These are phyloP conservation scores for Pemphredon lugubris DNA, from an alignment of 2,888 invertebrate genomes.

Conservation along the genomic window DNA sequence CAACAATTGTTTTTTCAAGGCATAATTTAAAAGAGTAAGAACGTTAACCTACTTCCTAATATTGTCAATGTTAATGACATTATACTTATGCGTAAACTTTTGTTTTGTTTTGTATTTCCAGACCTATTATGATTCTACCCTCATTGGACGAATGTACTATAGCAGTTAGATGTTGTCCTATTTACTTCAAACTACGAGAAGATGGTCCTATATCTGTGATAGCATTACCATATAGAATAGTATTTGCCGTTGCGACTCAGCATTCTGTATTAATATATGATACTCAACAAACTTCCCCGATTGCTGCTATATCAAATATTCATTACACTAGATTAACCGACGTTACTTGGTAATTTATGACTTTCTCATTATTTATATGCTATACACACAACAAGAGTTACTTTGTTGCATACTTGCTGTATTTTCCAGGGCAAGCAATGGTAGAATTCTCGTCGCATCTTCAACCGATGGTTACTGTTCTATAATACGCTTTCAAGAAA, in stretches of 20 bases:
- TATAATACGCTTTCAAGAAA: conserved; percentile 88
- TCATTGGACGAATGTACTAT: conserved; percentile 91
- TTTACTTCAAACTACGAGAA: conserved; percentile 85
- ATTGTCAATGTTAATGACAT: too few relatives aligned
- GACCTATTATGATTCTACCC: conserved; percentile 91
- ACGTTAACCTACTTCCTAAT: neutral
- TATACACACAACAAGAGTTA: neutral
- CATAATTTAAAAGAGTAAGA: conserved; percentile 84
- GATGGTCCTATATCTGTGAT: conserved; percentile 83
- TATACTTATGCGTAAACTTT: too few relatives aligned
- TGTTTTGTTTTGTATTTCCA: conserved; percentile 73
- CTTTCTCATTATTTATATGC: conserved; percentile 18
- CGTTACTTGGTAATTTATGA: conserved; percentile 86
- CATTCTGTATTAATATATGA: conserved; percentile 93
- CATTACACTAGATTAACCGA: conserved; percentile 95
- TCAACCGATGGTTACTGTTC: conserved; percentile 96
- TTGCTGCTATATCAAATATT: conserved; percentile 91
- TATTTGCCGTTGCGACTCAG: conserved; percentile 96
- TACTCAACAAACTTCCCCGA: conserved; percentile 91
- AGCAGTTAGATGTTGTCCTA: conserved; percentile 91
- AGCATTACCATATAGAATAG: conserved; percentile 88
- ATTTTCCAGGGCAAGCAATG: conserved; percentile 87
- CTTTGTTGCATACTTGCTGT: neutral
- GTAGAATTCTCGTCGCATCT: conserved; percentile 88
- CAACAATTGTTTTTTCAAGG: conserved; percentile 84